These are phyloP conservation scores for Dermolepida albohirtum DNA, from an alignment of 2,888 invertebrate genomes.

Conservation along the genomic window DNA sequence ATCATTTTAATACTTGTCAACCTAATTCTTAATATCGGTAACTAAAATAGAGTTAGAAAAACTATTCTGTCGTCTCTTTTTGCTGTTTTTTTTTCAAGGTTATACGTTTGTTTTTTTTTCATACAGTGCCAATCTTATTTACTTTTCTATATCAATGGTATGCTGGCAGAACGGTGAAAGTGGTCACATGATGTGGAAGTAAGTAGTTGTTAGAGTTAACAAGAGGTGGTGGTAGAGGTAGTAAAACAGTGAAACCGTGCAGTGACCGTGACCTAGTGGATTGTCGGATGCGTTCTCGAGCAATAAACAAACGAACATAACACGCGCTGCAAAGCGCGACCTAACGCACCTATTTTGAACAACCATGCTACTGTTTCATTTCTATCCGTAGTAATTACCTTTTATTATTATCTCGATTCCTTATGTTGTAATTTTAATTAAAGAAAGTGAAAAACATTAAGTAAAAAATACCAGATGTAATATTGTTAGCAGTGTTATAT, in stretches of 20 bases:
- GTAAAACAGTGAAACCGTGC: constrained; percentile 33
- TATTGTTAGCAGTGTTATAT: too few relatives aligned
- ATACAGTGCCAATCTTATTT: constrained; percentile 7
- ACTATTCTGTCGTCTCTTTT: neutral
- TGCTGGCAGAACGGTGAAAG: constrained; percentile 20
- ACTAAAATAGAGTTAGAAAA: too few relatives aligned
- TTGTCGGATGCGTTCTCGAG: constrained; percentile 29
- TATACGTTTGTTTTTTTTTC: constrained; percentile 12
- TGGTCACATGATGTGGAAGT: constrained; percentile 18
- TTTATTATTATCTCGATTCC: neutral
- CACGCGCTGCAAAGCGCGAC: constrained; percentile 44
- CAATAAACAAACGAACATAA: constrained; percentile 31
- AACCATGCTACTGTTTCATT: constrained; percentile 24
- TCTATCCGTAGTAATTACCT: neutral
- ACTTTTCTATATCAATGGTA: constrained; percentile 18
- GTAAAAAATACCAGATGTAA: too few relatives aligned
- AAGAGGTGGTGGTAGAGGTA: constrained; percentile 21
- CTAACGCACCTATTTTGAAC: constrained; percentile 45
- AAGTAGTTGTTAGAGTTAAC: constrained; percentile 23
- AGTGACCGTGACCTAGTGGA: constrained; percentile 33
- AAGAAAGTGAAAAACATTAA: too few relatives aligned
- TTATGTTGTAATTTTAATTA: neutral
- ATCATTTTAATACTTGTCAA: too few relatives aligned
- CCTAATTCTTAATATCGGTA: too few relatives aligned
- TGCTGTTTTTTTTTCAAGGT: constrained; percentile 7